Evolutionary conservation across 2,888 invertebrate species (phyloP).

Genomic region (Andricus quercusramuli): DNA sequence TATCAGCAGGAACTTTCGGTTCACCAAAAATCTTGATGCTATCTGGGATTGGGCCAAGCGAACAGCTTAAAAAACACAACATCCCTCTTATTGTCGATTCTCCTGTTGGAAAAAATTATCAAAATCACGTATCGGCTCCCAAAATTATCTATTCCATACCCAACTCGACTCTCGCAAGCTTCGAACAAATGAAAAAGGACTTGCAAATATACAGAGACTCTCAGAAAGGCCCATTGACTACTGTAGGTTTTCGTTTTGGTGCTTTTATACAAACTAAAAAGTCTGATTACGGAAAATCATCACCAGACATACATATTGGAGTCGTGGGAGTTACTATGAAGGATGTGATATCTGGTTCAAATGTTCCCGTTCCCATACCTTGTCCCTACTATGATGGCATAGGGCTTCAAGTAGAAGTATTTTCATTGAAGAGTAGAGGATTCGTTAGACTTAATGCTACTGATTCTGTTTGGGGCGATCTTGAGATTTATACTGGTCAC

Average conservation of each 20-base stretch:
- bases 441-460: slow-evolving; percentile 47
- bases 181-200: slow-evolving; percentile 66
- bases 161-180: slow-evolving; percentile 61
- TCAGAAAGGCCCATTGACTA: slow-evolving; percentile 79
- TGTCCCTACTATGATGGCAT: too few relatives aligned
- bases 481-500: slow-evolving; percentile 86
- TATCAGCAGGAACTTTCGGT: slow-evolving; percentile 80
- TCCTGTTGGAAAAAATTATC: slow-evolving; percentile 80
- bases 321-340: slow-evolving; percentile 75
- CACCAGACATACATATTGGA: slow-evolving; percentile 83
- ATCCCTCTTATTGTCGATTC: slow-evolving; percentile 76
- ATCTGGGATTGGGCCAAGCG: slow-evolving; percentile 80
- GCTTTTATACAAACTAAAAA: slow-evolving; percentile 77
- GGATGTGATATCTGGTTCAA: slow-evolving; percentile 8
- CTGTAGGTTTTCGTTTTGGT: slow-evolving; percentile 81
- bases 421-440: too few relatives aligned
- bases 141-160: slow-evolving; percentile 74
- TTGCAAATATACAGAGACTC: slow-evolving; percentile 73
- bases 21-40: slow-evolving; percentile 80
- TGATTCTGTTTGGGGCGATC: slow-evolving; percentile 53
- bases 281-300: slow-evolving; percentile 58
- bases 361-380: too few relatives aligned
- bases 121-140: slow-evolving; percentile 79
- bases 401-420: too few relatives aligned
- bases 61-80: slow-evolving; percentile 72